Evolutionary conservation across 2,888 invertebrate genomes (phyloP).

Genomic region (Xestia sexstrigata): DNA sequence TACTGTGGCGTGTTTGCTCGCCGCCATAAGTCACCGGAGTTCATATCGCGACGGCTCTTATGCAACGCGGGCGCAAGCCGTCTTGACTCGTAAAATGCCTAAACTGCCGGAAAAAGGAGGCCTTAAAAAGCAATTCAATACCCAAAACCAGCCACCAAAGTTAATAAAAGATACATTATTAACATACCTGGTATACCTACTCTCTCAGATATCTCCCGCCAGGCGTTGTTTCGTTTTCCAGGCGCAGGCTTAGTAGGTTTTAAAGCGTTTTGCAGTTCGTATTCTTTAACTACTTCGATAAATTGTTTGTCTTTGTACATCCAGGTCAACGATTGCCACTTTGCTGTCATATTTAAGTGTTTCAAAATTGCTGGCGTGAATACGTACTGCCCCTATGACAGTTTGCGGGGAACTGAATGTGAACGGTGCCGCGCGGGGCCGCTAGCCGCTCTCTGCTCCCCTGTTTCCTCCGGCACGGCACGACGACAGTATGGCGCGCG

Average conservation of each 20-base stretch:
- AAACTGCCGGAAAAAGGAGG: no score
- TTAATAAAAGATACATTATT: not conserved
- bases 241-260: accelerated
- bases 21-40: no score
- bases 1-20: no score
- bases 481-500: not conserved
- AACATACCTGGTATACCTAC: conserved; percentile 31
- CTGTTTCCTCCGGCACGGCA: not conserved
- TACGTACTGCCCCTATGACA: conserved; percentile 17
- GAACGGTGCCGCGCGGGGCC: conserved; percentile 11
- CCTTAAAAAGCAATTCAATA: conserved; percentile 22
- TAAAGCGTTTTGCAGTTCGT: conserved; percentile 10
- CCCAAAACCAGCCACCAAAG: not conserved
- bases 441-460: conserved; percentile 1
- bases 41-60: no score
- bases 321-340: not conserved
- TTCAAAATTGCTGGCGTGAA: not conserved
- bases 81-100: no score
- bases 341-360: not conserved
- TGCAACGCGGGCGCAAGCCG: no score
- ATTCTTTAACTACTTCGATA: conserved; percentile 2
- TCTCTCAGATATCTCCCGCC: conserved; percentile 2
- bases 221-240: not conserved
- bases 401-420: conserved; percentile 25
- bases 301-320: not conserved